These are phyloP conservation scores for Hiodon tergisus DNA, from an alignment of 2,113 vertebrate genomes.

Conservation along the genomic window DNA sequence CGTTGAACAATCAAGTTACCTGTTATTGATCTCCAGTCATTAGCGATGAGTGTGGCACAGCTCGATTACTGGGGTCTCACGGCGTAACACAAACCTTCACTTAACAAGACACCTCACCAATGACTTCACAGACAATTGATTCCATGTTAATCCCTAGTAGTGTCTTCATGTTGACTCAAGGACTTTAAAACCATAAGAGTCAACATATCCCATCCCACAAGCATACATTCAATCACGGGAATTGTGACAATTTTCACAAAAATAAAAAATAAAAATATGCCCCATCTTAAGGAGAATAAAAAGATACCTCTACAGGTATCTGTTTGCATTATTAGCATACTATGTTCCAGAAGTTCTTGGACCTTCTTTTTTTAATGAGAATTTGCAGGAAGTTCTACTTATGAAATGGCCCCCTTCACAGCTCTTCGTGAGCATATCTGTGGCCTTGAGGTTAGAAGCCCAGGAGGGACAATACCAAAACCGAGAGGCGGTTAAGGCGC, in stretches of 20 bases:
- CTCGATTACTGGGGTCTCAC: constrained; percentile 51
- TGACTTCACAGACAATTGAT: constrained; percentile 50
- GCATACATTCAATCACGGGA: background rate
- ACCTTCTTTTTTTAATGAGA: too few relatives aligned
- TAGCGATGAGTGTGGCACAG: constrained; percentile 63
- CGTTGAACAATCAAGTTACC: constrained; percentile 60
- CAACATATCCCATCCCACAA: background rate
- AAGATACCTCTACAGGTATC: too few relatives aligned
- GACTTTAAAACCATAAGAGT: background rate
- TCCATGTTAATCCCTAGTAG: constrained; percentile 27
- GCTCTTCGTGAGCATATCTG: too few relatives aligned
- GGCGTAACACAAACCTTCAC: constrained; percentile 51
- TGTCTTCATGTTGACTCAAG: background rate
- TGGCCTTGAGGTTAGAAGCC: too few relatives aligned
- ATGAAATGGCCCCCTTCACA: too few relatives aligned
- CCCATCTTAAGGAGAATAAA: too few relatives aligned
- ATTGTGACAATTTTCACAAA: background rate
- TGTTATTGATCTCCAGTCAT: constrained; percentile 66
- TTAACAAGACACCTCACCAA: constrained; percentile 38
- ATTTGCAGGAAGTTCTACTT: too few relatives aligned
- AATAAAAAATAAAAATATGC: too few relatives aligned
- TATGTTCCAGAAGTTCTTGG: too few relatives aligned
- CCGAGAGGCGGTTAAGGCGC: too few relatives aligned
- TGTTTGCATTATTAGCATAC: too few relatives aligned
- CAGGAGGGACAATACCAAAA: too few relatives aligned